Percentiles rank a stretch among this genome's conserved stretches.
Conservation (phyloP, 2,888 invertebrate species). For the Diaphora mendica region DNA sequence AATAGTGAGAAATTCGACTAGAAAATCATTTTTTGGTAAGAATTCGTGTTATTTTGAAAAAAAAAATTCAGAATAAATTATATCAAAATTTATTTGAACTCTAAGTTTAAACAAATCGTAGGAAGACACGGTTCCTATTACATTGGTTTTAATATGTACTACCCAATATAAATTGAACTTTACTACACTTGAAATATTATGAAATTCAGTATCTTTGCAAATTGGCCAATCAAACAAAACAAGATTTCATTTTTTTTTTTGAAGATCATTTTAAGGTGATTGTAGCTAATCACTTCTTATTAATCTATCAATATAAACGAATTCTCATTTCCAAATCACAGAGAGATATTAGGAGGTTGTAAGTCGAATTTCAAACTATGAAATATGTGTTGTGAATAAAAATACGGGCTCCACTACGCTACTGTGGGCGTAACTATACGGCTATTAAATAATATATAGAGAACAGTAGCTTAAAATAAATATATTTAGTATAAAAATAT, state of each 20-base stretch:
- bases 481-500: neutral
- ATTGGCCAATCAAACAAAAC: neutral
- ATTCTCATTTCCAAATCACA: neutral
- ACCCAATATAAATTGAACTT: neutral
- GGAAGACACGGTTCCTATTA: neutral
- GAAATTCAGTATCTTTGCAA: neutral
- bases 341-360: neutral
- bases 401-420: constrained; percentile 41
- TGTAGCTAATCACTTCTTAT: neutral
- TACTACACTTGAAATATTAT: neutral
- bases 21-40: neutral
- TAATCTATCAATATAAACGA: neutral
- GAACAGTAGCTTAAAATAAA: constrained; percentile 21
- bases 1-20: constrained; percentile 3
- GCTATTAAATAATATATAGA: constrained; percentile 37
- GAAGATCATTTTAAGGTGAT: no score
- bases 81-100: neutral
- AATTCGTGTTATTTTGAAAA: neutral
- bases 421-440: constrained; percentile 42
- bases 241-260: no score
- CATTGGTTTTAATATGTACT: neutral
- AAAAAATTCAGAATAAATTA: no score
- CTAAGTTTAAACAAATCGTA: neutral
- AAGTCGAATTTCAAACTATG: constrained; percentile 1
- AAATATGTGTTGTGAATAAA: constrained; percentile 9